These are phyloP conservation scores for Chlamydotis undulata DNA, from an alignment of 2,113 vertebrate species.

Conservation along the genomic window DNA sequence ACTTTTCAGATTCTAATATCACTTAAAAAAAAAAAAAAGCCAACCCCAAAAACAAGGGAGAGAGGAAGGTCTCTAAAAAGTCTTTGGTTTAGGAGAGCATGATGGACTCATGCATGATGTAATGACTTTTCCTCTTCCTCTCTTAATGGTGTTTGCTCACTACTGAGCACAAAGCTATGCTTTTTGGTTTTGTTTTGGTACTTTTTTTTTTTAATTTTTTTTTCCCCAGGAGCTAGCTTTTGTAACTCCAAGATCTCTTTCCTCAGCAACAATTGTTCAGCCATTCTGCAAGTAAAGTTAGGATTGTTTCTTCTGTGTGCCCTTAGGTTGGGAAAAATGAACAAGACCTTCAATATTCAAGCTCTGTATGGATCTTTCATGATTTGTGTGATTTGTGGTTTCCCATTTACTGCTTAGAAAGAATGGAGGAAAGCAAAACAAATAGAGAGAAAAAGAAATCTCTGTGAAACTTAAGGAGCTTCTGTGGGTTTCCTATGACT, in stretches of 20 bases:
- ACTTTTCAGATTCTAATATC: neutral
- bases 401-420: slow-evolving; percentile 4
- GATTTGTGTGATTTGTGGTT: slow-evolving; percentile 37
- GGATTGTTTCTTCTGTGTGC: neutral
- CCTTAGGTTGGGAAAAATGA: neutral
- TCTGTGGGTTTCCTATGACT: slow-evolving; percentile 31
- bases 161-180: neutral
- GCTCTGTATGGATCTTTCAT: neutral
- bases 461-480: slow-evolving; percentile 6
- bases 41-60: neutral
- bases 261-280: neutral
- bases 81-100: neutral
- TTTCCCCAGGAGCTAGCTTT: neutral
- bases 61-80: neutral
- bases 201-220: neutral
- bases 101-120: neutral
- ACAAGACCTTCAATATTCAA: neutral
- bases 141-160: neutral
- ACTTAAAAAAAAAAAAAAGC: neutral
- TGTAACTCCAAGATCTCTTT: neutral
- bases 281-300: neutral
- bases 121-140: neutral
- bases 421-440: slow-evolving; percentile 7
- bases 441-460: neutral
- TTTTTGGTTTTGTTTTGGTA: neutral